Percentiles rank a stretch among this genome's conserved stretches.
phyloP scores from a whole-genome alignment of 2,113 vertebrate genomes.

The Oophaga pumilio region DNA sequence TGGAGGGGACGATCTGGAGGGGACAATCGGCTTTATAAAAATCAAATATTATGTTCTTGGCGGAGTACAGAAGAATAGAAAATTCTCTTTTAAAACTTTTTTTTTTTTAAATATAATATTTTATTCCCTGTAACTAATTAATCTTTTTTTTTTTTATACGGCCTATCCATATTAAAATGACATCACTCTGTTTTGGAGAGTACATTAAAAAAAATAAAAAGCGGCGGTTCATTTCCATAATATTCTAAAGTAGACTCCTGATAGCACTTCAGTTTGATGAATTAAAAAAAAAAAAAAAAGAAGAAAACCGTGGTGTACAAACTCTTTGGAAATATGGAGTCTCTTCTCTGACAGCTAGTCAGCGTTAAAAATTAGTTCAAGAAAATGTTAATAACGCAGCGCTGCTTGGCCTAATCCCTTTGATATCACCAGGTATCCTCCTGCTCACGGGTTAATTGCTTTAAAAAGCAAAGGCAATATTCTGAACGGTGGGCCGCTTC shows the following conservation, averaged over 20 bases:
- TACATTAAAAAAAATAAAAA: slow-evolving; percentile 61
- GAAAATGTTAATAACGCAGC: slow-evolving; percentile 84
- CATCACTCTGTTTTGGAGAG: slow-evolving; percentile 60
- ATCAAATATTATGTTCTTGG: background rate
- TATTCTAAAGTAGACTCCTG: slow-evolving; percentile 70
- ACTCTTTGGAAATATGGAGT: slow-evolving; percentile 72
- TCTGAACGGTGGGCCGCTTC: slow-evolving; percentile 90
- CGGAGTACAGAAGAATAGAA: slow-evolving; percentile 59
- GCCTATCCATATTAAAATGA: slow-evolving; percentile 61
- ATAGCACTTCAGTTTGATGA: slow-evolving; percentile 70
- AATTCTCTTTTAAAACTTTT: slow-evolving; percentile 63
- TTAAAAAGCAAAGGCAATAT: slow-evolving; percentile 90
- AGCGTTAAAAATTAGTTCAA: slow-evolving; percentile 86
- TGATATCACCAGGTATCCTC: slow-evolving; percentile 89
- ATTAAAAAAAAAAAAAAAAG: slow-evolving; percentile 59
- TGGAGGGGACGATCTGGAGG: background rate
- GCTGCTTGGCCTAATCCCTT: slow-evolving; percentile 83
- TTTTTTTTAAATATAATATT: slow-evolving; percentile 38
- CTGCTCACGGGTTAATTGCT: slow-evolving; percentile 97
- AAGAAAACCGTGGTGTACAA: slow-evolving; percentile 48
- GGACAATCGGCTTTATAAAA: background rate
- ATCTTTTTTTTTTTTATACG: background rate
- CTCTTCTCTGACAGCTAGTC: slow-evolving; percentile 82
- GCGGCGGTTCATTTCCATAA: slow-evolving; percentile 75
- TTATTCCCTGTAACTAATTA: slow-evolving; percentile 70